phyloP scores from a whole-genome alignment of 2,797 vertebrate genomes.

The Borostomias antarcticus region DNA sequence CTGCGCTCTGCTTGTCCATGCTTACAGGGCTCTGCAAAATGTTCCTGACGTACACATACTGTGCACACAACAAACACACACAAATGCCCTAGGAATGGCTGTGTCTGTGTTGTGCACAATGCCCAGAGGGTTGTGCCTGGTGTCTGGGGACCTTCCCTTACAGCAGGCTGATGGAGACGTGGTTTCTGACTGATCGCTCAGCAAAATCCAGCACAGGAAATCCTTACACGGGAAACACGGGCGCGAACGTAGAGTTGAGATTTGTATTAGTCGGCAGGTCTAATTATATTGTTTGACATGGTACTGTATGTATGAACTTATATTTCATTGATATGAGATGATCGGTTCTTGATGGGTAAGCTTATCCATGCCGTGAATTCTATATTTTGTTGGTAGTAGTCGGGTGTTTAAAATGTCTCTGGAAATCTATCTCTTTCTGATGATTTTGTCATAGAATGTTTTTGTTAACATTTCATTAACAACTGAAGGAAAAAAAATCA shows the following conservation, averaged over 20 bases:
- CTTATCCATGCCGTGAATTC: background rate
- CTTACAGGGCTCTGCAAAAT: slow-evolving; percentile 46
- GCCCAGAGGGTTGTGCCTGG: slow-evolving; percentile 48
- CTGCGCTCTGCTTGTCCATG: slow-evolving; percentile 51
- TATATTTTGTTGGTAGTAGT: background rate
- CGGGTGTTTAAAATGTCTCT: background rate
- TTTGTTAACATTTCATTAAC: too few relatives aligned
- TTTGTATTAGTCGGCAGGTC: background rate
- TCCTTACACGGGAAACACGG: too few relatives aligned
- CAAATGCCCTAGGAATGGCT: background rate
- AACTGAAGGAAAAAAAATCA: too few relatives aligned
- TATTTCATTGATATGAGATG: too few relatives aligned
- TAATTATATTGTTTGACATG: background rate
- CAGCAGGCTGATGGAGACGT: slow-evolving; percentile 53
- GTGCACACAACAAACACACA: background rate
- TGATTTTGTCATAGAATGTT: too few relatives aligned
- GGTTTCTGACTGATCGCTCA: slow-evolving; percentile 28
- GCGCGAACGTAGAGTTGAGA: background rate
- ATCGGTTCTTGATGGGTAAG: too few relatives aligned
- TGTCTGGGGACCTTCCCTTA: slow-evolving; percentile 46
- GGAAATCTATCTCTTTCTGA: too few relatives aligned
- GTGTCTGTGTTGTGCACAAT: slow-evolving; percentile 13
- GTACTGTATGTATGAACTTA: too few relatives aligned
- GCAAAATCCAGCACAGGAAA: background rate
- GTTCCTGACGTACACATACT: background rate